phyloP scores from a whole-genome alignment of 2,113 vertebrate genomes.

The Syngnathus scovelli region DNA sequence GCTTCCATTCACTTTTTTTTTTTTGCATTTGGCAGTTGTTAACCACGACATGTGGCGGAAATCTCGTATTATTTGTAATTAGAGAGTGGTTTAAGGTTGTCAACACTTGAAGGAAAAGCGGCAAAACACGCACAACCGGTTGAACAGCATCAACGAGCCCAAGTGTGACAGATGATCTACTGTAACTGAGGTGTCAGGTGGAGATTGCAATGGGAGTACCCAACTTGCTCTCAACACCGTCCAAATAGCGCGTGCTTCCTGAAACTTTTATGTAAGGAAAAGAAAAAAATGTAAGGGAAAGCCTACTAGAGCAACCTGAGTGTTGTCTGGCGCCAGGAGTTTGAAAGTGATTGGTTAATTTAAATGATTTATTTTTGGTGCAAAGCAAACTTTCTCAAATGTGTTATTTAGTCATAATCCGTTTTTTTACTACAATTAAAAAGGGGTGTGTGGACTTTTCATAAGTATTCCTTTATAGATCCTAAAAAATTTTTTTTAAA shows the following conservation, averaged over 20 bases:
- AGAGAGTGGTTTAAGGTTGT: not conserved
- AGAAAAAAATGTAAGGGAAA: no score
- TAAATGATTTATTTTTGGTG: no score
- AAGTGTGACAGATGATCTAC: constrained; percentile 14
- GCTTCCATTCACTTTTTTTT: no score
- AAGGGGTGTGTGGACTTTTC: not conserved
- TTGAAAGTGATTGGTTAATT: no score
- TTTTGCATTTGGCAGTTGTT: not conserved
- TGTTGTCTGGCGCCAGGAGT: no score
- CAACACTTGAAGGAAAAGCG: not conserved
- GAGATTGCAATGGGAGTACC: not conserved
- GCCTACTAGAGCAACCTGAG: no score
- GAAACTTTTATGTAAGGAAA: not conserved
- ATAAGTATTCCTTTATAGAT: not conserved
- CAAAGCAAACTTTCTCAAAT: no score
- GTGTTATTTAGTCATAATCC: no score
- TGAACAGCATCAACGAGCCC: constrained; percentile 47
- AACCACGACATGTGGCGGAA: not conserved
- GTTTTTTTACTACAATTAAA: no score
- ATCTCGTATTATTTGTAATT: not conserved
- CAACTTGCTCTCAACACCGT: not conserved
- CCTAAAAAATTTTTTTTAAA: no score
- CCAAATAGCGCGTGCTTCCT: not conserved
- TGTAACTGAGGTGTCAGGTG: not conserved
- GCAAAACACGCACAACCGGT: constrained; percentile 56